Base-by-base conservation (phyloP, 2,113 vertebrate species). In the Calypte anna region DNA sequence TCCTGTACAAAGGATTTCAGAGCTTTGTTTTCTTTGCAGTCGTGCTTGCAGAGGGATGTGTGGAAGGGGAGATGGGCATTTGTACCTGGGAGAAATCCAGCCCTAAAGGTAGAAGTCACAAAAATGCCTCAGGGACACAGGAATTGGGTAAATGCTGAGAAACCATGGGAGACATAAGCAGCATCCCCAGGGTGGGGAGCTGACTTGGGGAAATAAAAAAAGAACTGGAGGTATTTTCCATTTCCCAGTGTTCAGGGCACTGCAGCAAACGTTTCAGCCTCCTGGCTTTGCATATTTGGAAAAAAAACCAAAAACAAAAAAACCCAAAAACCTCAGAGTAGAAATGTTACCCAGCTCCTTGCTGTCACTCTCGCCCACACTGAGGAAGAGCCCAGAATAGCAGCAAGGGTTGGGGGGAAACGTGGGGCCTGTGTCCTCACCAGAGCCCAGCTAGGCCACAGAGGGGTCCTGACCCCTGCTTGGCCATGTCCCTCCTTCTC, bases 361-460 rank as follows among this genome's bases (percentile, higher is more conserved):
- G 67, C 73, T 59, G 82, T 54, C 55, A 16, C 44, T 78, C 57
- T 30, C 10, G 2, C 82, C 82, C 67, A 78, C 73, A 14, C 61
- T 0, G 3, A 59, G 62, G 67, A 59, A 63, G 33, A 90, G 78
- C 77, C 77, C 1, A 1, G 67, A 92, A 90, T 54, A 82, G 86
- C 72, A 86, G 19, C 44, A 3, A 4, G 55, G 85, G 31, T 59
- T 11, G 40, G 22, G 2, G 8, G 48, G 14, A 10, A 61, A 7
- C 0, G 2, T 8, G 78, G 64, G 19, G 16, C 5, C 27, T 2
- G 1, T 12, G 31, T 23, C 36, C 43, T 38, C 6, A 0, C 46
- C 1, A 0, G 40, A 62, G 54, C 55, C 55, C 62, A 75, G 55
- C 15, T n/a, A 50, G 63, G 55, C 28, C 2, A 1, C 2, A 4